phyloP scores from a whole-genome alignment of 1,140 invertebrate species.

The Leptopilina boulardi region DNA sequence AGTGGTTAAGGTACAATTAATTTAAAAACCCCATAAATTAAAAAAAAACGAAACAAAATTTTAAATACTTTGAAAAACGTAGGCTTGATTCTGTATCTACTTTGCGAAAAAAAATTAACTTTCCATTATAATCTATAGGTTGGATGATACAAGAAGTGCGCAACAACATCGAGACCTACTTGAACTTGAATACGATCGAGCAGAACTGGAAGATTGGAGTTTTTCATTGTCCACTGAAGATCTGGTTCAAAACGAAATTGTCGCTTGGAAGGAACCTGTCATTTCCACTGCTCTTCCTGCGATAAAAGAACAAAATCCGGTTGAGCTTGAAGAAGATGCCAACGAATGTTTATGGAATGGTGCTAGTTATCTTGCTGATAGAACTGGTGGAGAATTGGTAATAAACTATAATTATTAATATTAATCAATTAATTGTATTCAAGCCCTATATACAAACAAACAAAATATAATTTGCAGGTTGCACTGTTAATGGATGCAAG shows the following conservation, averaged over 20 bases:
- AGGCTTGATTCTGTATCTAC: too few species aligned
- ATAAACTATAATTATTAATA: constrained; percentile 21
- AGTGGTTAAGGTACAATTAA: constrained; percentile 79
- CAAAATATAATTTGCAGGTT: constrained; percentile 52
- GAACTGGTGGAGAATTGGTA: constrained; percentile 76
- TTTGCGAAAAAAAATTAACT: too few species aligned
- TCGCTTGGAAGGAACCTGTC: constrained; percentile 71
- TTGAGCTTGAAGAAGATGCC: constrained; percentile 84
- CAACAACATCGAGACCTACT: constrained; percentile 82
- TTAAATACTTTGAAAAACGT: too few species aligned
- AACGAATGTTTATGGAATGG: constrained; percentile 86
- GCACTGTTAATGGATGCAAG: constrained; percentile 68
- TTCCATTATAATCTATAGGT: too few species aligned
- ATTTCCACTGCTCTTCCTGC: constrained; percentile 81
- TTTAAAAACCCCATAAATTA: too few species aligned
- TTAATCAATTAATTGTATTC: too few species aligned
- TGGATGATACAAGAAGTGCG: constrained; percentile 82
- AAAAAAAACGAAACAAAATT: too few species aligned
- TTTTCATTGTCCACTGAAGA: constrained; percentile 84
- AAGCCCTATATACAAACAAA: too few species aligned
- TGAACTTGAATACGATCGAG: constrained; percentile 84
- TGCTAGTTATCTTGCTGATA: constrained; percentile 78
- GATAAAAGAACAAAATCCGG: constrained; percentile 83
- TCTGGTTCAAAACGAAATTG: constrained; percentile 73
- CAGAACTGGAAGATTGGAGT: constrained; percentile 88